phyloP scores from a whole-genome alignment of 1,140 invertebrate genomes.

The Diachasmimorpha longicaudata region DNA sequence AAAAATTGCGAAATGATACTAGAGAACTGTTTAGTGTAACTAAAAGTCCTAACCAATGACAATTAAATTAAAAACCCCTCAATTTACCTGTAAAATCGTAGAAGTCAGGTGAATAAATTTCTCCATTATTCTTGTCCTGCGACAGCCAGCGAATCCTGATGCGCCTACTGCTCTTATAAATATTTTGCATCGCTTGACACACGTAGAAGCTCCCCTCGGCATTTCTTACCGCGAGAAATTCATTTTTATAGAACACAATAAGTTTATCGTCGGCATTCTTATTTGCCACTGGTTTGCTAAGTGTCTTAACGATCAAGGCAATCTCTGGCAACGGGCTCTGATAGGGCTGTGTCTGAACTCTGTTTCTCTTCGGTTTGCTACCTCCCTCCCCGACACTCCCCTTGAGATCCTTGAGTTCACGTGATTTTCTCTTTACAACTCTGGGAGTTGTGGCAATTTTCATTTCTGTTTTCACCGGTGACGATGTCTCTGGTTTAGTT shows the following conservation, averaged over 20 bases:
- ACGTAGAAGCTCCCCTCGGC: constrained; percentile 88
- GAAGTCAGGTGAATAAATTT: constrained; percentile 88
- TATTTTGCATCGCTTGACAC: constrained; percentile 90
- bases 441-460: constrained; percentile 39
- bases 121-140: constrained; percentile 71
- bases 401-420: constrained; percentile 56
- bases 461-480: constrained; percentile 40
- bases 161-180: constrained; percentile 80
- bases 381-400: constrained; percentile 47
- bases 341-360: constrained; percentile 77
- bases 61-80: too few species aligned
- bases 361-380: constrained; percentile 65
- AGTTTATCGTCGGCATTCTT: constrained; percentile 80
- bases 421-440: constrained; percentile 55
- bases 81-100: constrained; percentile 81
- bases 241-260: constrained; percentile 84
- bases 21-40: too few species aligned
- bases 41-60: too few species aligned
- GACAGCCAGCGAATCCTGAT: constrained; percentile 91
- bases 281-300: constrained; percentile 67
- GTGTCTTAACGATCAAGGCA: constrained; percentile 75
- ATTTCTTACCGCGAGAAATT: constrained; percentile 90
- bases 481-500: constrained; percentile 14
- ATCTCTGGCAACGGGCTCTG: constrained; percentile 81
- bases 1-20: too few species aligned